Evolutionary conservation across 2,113 vertebrate species (phyloP), one percentile per base, ranked within the genome.

Genomic region (Gopherus evgoodei): DNA sequence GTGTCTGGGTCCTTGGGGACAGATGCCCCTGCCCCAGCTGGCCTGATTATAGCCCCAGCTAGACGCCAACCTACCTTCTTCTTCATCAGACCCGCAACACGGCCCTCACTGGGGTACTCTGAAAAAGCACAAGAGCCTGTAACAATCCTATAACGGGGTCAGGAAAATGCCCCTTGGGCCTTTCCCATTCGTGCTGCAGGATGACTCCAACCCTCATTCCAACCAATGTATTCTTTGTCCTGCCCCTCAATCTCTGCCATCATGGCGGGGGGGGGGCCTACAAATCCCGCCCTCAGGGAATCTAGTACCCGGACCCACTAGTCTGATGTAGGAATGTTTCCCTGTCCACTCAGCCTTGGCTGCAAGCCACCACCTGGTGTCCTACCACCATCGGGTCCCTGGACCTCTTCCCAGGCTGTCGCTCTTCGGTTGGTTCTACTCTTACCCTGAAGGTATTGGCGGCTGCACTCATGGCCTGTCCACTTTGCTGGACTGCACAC

Each of bases 91-190:
- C 12, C 72, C 47, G 93, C 44, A 0, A 0, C 11, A 29, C 25
- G 56, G 29, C 91, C 87, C 35, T 98, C 94, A 98, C 76, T 98
- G 81, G 27, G 96, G 97, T 84, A 97, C 97, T 98, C 94, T 49
- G 69, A 50, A 76, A 96, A 87, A 94, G 17, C 22, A 91, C 0
- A 17, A 59, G 44, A 94, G 44, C 86, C 21, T 78, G 38, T 44
- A 27, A 47, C 24, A 78, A 78, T 78, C 24, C 38, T 25, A 78
- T 27, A 47, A 24, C 5, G 3, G 42, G 3, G 42, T 27, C 42
- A 47, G 11, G 12, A 42, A 76, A 44, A 25, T 38, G 1, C n/a
- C n/a, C 65, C 38, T 38, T 21, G 69, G n/a, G 69, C 29, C 14
- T 4, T 21, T n/a, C 17, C 19, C 16, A 17, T 19, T 72, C 10